Conservation (phyloP, 2,888 invertebrate genomes). For the Dolomedes plantarius region DNA sequence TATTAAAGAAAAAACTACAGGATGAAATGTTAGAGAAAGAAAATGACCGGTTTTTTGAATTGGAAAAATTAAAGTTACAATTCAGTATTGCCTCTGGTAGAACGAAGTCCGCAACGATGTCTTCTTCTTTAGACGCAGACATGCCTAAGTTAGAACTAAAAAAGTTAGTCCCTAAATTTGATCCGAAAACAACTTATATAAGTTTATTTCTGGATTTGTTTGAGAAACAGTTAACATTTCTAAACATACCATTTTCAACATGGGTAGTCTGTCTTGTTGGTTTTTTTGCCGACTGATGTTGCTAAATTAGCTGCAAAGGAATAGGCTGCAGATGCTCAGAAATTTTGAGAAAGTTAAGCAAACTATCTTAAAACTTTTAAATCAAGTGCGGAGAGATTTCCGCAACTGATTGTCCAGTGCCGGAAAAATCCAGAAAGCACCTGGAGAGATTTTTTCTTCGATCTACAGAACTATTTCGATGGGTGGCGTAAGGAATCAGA, state of each 20-base stretch:
- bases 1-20: no score
- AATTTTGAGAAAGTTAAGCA: neutral
- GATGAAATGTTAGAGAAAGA: no score
- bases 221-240: neutral
- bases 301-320: neutral
- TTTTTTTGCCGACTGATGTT: no score
- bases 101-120: no score
- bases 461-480: neutral
- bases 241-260: neutral
- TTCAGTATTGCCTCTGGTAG: no score
- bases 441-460: neutral
- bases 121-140: no score
- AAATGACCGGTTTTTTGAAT: no score
- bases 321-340: neutral
- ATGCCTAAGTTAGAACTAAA: no score
- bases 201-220: neutral
- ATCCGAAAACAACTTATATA: no score
- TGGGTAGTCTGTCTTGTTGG: neutral
- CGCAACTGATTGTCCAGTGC: neutral
- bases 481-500: neutral
- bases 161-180: no score
- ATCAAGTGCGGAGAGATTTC: slow-evolving; percentile 13
- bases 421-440: slow-evolving; percentile 4
- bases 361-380: neutral
- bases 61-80: no score